Conservation (phyloP, 2,113 vertebrate species). For the Dascyllus trimaculatus region DNA sequence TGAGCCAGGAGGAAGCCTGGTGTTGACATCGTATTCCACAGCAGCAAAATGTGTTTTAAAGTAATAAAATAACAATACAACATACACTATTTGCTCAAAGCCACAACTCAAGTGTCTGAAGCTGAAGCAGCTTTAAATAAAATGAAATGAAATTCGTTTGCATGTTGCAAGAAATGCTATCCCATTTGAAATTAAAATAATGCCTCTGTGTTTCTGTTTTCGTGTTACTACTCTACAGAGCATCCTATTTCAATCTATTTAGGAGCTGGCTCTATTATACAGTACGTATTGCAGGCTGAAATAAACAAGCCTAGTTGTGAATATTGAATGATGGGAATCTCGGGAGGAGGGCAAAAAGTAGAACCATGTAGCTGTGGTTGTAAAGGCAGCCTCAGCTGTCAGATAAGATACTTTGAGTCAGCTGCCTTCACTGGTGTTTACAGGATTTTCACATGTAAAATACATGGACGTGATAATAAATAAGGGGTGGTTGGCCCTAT, state of each 20-base stretch:
- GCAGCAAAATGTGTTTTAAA: too few species aligned
- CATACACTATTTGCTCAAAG: conserved; percentile 16
- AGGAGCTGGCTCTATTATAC: conserved; percentile 28
- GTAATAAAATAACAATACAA: conserved; percentile 1
- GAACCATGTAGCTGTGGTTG: conserved; percentile 25
- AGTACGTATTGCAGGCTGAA: conserved; percentile 14
- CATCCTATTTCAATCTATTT: conserved; percentile 20
- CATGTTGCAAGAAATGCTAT: background rate
- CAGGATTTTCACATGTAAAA: too few species aligned
- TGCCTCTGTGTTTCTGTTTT: conserved; percentile 14
- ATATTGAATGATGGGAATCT: conserved; percentile 54
- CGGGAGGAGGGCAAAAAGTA: conserved; percentile 24
- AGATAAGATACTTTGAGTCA: conserved; percentile 24
- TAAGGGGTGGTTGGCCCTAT: too few species aligned
- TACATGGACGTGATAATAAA: too few species aligned
- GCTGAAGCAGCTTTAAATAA: conserved; percentile 14
- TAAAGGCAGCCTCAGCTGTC: conserved; percentile 17
- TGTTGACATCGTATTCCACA: too few species aligned
- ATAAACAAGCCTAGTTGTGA: conserved; percentile 50
- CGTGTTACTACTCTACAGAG: background rate
- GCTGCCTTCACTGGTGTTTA: background rate
- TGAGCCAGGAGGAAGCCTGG: too few species aligned
- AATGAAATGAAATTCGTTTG: background rate
- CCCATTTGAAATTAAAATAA: conserved; percentile 35
- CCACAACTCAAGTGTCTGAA: conserved; percentile 29